Evolutionary conservation across 2,797 vertebrate genomes (phyloP), one percentile per base, ranked within the genome.

Genomic region (Poeciliopsis paucimaculata): DNA sequence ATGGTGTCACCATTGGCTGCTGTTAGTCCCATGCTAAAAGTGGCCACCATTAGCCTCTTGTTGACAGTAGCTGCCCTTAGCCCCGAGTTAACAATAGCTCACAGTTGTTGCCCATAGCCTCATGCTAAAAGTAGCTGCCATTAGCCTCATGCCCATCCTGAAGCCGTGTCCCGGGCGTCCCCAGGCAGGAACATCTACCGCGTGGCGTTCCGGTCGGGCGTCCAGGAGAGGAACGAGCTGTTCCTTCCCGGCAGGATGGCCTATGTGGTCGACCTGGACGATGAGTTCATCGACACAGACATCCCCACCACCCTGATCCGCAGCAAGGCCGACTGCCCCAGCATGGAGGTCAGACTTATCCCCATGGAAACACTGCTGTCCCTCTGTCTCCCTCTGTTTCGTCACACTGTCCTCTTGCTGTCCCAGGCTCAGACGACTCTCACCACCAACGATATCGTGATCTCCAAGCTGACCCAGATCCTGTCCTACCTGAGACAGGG

Each of bases 381-480:
- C 49, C 2, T 53, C 49, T 53, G 49, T 51, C 49, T 51, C 49
- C 20, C 2, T 51, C 49, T 23, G 49, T 15, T n/a, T 57, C 55
- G 4, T 57, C 23, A 55, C 53, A 1, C 26, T 55, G 26, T 51
- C 45, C 20, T 72, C 18, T 62, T 51, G 49, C 15, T 77, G n/a
- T 60, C 39, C 12, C 92, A 99, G 98, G 98, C 98, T n/a, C 98
- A 99, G 94, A 99, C 98, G 16, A 99, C 98, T 0, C 94, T 99
- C 85, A 99, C 98, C 84, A 99, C 98, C 85, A 99, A 99, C 0
- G 98, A 99, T 94, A 99, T 99, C 0, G 98, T 99, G 83, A 99
- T 99, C 92, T 99, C 97, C 75, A 99, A 99, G 82, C 94, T 99
- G 84, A 99, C 98, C 0, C 98, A 99, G 94, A 99, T 99, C 93